phyloP scores from a whole-genome alignment of 2,113 vertebrate genomes.

The Pollachius pollachius region DNA sequence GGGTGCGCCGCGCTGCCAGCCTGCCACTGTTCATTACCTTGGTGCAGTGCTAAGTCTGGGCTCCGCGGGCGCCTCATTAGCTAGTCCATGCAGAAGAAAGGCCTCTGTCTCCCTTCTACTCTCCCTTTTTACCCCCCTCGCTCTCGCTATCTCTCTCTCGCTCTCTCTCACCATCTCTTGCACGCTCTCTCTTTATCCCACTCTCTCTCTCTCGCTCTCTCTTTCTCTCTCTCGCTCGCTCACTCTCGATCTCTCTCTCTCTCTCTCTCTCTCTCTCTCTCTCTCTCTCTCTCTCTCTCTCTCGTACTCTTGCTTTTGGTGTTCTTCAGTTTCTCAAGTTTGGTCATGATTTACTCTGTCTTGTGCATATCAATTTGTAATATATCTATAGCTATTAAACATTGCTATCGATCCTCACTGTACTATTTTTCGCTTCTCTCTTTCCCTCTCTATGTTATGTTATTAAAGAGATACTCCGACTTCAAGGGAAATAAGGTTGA shows the following conservation, averaged over 20 bases:
- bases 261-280: not conserved
- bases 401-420: not conserved
- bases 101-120: slow-evolving; percentile 25
- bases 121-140: slow-evolving; percentile 3
- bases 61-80: slow-evolving; percentile 60
- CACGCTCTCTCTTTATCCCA: not conserved
- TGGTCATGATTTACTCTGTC: not conserved
- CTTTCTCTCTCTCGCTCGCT: no score
- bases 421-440: not conserved
- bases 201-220: slow-evolving; percentile 3
- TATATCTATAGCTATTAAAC: not conserved
- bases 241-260: no score
- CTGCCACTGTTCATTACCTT: slow-evolving; percentile 66
- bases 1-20: slow-evolving; percentile 44
- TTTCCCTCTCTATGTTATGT: no score
- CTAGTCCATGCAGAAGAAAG: slow-evolving; percentile 53
- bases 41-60: slow-evolving; percentile 38
- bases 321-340: slow-evolving; percentile 3
- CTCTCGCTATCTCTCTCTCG: slow-evolving; percentile 9
- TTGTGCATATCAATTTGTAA: not conserved
- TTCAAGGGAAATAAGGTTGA: no score
- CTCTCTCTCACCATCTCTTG: slow-evolving; percentile 6
- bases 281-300: slow-evolving; percentile 20
- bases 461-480: no score
- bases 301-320: not conserved